These are phyloP conservation scores for Albula glossodonta DNA, from an alignment of 2,113 vertebrate species.

Conservation along the genomic window DNA sequence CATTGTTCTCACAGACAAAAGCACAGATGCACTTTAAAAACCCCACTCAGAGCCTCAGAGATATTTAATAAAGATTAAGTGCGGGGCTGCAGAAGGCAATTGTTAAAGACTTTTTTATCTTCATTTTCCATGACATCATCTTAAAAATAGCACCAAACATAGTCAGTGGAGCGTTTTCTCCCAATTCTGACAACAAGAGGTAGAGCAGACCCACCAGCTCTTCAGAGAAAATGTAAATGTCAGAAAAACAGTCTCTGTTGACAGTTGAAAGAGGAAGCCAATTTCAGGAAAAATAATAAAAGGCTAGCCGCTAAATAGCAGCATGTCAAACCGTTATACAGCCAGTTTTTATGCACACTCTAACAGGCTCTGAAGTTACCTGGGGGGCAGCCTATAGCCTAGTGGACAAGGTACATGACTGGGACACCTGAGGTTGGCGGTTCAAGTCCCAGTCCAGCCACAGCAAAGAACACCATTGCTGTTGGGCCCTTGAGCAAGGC, in stretches of 20 bases:
- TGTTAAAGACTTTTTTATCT: conserved; percentile 8
- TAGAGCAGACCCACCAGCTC: conserved; percentile 33
- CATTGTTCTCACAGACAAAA: not conserved
- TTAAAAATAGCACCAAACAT: conserved; percentile 35
- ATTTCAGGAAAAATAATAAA: not conserved
- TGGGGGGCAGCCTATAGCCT: too few relatives aligned
- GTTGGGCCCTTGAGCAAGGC: too few relatives aligned
- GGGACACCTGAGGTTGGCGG: too few relatives aligned
- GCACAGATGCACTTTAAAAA: not conserved
- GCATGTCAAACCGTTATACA: not conserved
- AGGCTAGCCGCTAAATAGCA: not conserved
- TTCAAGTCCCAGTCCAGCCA: too few relatives aligned
- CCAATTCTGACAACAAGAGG: conserved; percentile 37
- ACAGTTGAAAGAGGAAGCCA: not conserved
- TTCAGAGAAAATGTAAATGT: conserved; percentile 35
- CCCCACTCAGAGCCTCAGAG: not conserved
- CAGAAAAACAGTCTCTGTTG: conserved; percentile 1
- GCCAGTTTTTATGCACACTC: not conserved
- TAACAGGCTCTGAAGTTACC: not conserved
- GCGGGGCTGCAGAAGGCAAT: conserved; percentile 16
- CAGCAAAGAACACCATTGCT: too few relatives aligned
- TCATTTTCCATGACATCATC: conserved; percentile 49
- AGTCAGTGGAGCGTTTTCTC: conserved; percentile 31
- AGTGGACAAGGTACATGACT: too few relatives aligned
- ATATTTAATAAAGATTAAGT: conserved; percentile 11